Evolutionary conservation across 1,140 invertebrate species (phyloP).

Genomic region (Belonocnema kinseyi): DNA sequence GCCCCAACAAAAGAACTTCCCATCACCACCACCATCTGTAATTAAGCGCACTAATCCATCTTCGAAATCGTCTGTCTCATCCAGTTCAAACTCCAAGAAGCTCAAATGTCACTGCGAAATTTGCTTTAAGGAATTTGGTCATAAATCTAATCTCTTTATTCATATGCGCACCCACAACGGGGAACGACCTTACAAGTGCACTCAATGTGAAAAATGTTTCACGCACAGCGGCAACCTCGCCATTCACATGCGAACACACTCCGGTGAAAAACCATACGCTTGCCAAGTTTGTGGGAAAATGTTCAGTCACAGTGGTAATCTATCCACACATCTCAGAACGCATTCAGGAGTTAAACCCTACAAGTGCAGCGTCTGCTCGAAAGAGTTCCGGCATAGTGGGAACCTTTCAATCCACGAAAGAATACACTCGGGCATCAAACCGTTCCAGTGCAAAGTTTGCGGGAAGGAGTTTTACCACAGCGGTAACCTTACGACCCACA

Average conservation of each 20-base stretch:
- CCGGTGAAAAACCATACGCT: constrained; percentile 78
- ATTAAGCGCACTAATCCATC: constrained; percentile 60
- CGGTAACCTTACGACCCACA: constrained; percentile 77
- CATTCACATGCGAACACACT: constrained; percentile 79
- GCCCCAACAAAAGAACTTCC: neutral
- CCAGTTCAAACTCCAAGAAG: constrained; percentile 54
- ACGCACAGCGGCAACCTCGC: constrained; percentile 80
- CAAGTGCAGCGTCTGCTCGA: constrained; percentile 75
- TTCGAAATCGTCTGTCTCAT: constrained; percentile 49
- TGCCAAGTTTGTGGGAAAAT: constrained; percentile 79
- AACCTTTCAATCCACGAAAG: constrained; percentile 76
- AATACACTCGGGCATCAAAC: constrained; percentile 77
- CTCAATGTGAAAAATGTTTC: constrained; percentile 82
- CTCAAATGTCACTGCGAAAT: constrained; percentile 76
- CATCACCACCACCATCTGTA: constrained; percentile 22
- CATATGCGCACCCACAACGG: constrained; percentile 80
- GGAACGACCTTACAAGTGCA: constrained; percentile 84
- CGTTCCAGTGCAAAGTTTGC: constrained; percentile 84
- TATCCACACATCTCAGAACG: constrained; percentile 78
- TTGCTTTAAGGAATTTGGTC: constrained; percentile 77
- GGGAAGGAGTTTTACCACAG: constrained; percentile 82
- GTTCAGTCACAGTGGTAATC: constrained; percentile 77
- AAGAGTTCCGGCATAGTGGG: constrained; percentile 77
- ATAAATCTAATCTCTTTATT: constrained; percentile 77
- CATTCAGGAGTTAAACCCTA: constrained; percentile 78